Percentiles rank a stretch among this genome's conserved stretches.
Conservation (phyloP, 1,140 invertebrate species). For the Sipha flava region DNA sequence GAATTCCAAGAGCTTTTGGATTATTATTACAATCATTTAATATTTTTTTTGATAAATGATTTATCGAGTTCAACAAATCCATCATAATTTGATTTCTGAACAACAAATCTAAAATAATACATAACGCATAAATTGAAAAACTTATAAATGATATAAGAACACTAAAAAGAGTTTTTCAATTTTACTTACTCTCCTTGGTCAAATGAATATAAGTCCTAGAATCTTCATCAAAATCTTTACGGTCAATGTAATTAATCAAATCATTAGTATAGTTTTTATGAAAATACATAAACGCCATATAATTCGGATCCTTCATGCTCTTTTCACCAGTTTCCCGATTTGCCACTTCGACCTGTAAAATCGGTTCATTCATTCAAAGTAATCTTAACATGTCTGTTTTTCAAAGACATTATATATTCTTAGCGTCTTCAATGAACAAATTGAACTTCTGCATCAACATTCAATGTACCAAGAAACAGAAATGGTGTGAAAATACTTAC, state of each 20-base stretch:
- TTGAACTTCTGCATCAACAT: too few relatives aligned
- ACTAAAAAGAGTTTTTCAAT: too few relatives aligned
- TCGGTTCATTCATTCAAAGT: neutral
- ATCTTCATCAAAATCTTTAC: neutral
- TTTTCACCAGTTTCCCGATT: neutral
- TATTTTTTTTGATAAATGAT: neutral
- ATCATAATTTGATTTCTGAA: neutral
- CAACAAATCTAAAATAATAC: neutral
- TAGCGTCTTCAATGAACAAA: neutral
- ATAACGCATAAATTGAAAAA: too few relatives aligned
- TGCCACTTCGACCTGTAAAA: neutral
- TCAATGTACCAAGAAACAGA: too few relatives aligned
- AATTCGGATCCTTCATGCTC: neutral
- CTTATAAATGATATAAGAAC: too few relatives aligned
- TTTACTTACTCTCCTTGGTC: neutral
- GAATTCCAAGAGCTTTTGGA: neutral
- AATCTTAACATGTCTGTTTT: too few relatives aligned
- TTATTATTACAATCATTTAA: neutral
- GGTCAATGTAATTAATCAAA: neutral
- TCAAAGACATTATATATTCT: neutral
- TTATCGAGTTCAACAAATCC: neutral
- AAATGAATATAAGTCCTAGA: neutral
- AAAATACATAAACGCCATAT: slow-evolving; percentile 6
- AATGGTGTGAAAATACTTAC: neutral
- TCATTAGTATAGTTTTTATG: neutral